Base-by-base conservation (phyloP, 2,113 vertebrate species). In the Myotis lucifugus region DNA sequence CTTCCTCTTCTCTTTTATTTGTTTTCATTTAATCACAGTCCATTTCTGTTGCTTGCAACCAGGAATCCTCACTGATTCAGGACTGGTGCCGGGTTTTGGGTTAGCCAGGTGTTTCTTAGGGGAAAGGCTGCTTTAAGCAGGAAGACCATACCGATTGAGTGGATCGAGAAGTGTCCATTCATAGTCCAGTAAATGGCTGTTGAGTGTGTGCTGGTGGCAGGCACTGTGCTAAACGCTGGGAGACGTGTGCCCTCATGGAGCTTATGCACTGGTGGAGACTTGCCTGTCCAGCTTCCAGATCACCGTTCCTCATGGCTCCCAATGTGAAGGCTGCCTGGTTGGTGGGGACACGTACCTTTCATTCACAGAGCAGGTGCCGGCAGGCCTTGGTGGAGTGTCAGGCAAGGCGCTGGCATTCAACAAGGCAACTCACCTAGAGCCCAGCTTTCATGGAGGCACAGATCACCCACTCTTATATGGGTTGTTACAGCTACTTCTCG, bases 401-500 rank as follows among this genome's bases (percentile, higher is more conserved):
- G 11, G 61, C 52, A 79, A 77, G 32, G 84, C 32, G 69, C 74
- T 72, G 40, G 29, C 83, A 25, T 54, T 67, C 19, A 32, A 25
- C 7, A 19, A 29, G 42, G n/a, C 37, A 34, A 23, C 37, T 88
- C 32, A 81, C 12, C 48, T 59, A 27, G 48, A 73, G 83, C 46
- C 93, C 27, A 6, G 64, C 52, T 84, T 90, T 76, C 79, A 5
- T 12, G 32, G 10, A 18, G 64, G 50, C n/a, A n/a, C 84, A 74
- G 87, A 91, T 90, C 85, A 78, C 14, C 40, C 40, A 54, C 8
- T 85, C 59, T 67, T 90, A 91, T 52, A 50, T 67, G 76, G n/a
- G 27, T 59, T 64, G 15, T 74, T 88, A 70, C 8, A 85, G 89
- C 42, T 86, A 34, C 86, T 97, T 93, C 66, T 73, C 67, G 52